A percentile compares a stretch with the other conserved stretches of the same genome.
Evolutionary conservation across 2,797 vertebrate species (phyloP).

Genomic region (Urophycis tenuis): DNA sequence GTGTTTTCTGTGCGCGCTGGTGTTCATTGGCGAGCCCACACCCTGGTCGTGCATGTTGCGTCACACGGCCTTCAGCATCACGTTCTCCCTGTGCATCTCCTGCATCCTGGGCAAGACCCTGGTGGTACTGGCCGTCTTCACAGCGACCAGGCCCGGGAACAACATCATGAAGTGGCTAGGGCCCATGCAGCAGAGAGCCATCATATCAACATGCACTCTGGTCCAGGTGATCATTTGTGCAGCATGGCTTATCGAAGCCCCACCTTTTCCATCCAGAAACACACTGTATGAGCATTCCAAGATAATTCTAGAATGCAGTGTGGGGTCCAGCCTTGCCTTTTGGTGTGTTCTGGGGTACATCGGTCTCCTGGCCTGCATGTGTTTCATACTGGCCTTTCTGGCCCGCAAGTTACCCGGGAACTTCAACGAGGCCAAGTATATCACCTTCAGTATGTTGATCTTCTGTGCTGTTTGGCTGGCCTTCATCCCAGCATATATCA

Average conservation of each 20-base stretch:
- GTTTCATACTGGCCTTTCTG: conserved; percentile 68
- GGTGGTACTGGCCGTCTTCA: conserved; percentile 69
- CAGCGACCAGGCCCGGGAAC: conserved; percentile 64
- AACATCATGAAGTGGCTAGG: conserved; percentile 73
- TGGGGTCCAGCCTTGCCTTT: conserved; percentile 69
- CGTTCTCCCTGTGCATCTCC: conserved; percentile 70
- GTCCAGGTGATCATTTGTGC: conserved; percentile 65
- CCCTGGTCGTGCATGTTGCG: conserved; percentile 72
- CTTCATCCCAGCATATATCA: conserved; percentile 74
- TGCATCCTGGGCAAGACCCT: conserved; percentile 72
- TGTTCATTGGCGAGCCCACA: conserved; percentile 71
- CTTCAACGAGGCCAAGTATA: conserved; percentile 73
- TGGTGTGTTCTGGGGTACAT: conserved; percentile 72
- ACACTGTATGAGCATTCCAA: conserved; percentile 59
- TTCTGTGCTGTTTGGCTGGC: conserved; percentile 73
- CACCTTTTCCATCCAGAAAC: conserved; percentile 60
- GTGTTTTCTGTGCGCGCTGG: conserved; percentile 66
- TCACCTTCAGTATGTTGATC: conserved; percentile 74
- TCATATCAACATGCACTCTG: conserved; percentile 63
- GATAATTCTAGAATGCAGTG: conserved; percentile 69
- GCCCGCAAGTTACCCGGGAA: conserved; percentile 67
- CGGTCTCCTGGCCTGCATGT: conserved; percentile 61
- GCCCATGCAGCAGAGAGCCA: conserved; percentile 64
- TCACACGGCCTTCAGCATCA: conserved; percentile 69
- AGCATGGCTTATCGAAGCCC: conserved; percentile 60